A percentile compares a stretch with the other conserved stretches of the same genome.
Evolutionary conservation across 2,113 vertebrate species (phyloP).

Genomic region (Ictalurus furcatus): DNA sequence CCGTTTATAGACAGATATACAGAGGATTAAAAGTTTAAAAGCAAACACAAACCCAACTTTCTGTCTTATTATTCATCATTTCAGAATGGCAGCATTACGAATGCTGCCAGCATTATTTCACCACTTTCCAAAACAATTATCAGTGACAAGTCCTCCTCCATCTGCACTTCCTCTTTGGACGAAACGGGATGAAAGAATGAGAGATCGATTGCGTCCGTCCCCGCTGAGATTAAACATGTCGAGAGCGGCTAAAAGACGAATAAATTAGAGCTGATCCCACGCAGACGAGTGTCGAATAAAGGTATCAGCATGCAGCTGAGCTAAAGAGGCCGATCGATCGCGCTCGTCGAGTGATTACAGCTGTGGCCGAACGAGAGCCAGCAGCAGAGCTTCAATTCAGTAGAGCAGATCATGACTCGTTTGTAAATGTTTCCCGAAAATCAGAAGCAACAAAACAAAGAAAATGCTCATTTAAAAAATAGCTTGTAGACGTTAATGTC

Average conservation of each 20-base stretch:
- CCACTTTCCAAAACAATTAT: constrained; percentile 33
- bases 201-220: constrained; percentile 33
- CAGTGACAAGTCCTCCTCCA: background rate
- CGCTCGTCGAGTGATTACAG: constrained; percentile 33
- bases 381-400: background rate
- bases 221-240: constrained; percentile 36
- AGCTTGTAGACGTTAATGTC: background rate
- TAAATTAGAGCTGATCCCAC: constrained; percentile 39
- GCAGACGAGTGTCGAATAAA: constrained; percentile 39
- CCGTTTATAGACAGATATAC: background rate
- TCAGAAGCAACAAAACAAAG: background rate
- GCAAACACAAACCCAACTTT: background rate
- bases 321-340: constrained; percentile 40
- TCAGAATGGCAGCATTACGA: background rate
- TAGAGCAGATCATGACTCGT: background rate
- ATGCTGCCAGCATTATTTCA: background rate
- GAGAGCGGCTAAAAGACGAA: constrained; percentile 39
- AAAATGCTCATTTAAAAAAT: background rate
- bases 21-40: background rate
- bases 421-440: background rate
- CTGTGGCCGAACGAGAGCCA: constrained; percentile 10
- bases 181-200: constrained; percentile 23
- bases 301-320: constrained; percentile 36
- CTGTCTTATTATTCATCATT: background rate
- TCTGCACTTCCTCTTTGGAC: constrained; percentile 10